Conservation (phyloP, 2,888 invertebrate species). For the Pollenia angustigena region DNA sequence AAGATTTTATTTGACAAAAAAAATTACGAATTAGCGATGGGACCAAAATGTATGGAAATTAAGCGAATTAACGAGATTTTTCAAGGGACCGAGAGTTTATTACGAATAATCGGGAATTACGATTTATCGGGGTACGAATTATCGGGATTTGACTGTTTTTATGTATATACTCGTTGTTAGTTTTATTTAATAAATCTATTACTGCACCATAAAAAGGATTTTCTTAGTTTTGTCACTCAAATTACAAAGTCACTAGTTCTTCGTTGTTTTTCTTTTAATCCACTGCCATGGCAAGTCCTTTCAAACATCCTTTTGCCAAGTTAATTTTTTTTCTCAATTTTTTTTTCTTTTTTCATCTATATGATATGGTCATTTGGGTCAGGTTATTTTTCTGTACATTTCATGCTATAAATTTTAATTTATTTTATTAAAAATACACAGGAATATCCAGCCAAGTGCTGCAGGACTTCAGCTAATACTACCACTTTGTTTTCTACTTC, state of each 20-base stretch:
- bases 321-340: not conserved
- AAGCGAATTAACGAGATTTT: no score
- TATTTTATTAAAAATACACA: conserved; percentile 65
- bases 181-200: conserved; percentile 32
- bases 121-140: no score
- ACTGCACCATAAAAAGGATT: not conserved
- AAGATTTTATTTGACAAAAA: no score
- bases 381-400: conserved; percentile 28
- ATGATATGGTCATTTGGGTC: conserved; percentile 59
- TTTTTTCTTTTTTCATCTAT: conserved; percentile 38
- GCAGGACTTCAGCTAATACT: not conserved
- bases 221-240: conserved; percentile 50
- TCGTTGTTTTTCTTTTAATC: not conserved
- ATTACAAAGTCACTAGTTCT: conserved; percentile 47
- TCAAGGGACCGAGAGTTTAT: no score
- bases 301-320: conserved; percentile 12
- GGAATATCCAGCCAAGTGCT: not conserved
- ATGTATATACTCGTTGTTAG: not conserved
- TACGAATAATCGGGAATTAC: no score
- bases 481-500: not conserved
- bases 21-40: no score
- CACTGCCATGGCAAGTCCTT: conserved; percentile 42
- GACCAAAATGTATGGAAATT: no score
- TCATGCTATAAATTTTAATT: conserved; percentile 69
- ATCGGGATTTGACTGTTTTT: no score